Evolutionary conservation across 2,888 invertebrate genomes (phyloP), one percentile per base, ranked within the genome.

Genomic region (Pandemis cinnamomeana): DNA sequence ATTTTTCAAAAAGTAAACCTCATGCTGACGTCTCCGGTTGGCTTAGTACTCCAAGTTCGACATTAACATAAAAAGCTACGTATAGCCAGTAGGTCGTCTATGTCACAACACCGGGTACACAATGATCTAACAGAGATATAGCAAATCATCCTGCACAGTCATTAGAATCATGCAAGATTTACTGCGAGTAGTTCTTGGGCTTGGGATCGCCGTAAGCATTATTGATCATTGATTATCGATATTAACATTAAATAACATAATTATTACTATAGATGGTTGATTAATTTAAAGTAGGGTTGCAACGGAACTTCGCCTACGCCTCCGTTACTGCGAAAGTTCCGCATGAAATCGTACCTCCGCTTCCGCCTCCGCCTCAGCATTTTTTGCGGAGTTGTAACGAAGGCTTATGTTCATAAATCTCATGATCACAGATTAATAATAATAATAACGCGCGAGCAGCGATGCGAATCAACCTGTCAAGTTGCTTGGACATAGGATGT

Each of bases 81-180:
- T 72, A 66, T 71, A 15, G 64, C 53, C 20, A 72, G 46, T 55
- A 67, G 72, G 67, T 67, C 62, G 62, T 41, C 27, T n/a, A 72
- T 72, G 51, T 67, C 71, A 72, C 51, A 72, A 72, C 44, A 51
- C 36, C 42, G 41, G 55, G 15, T 7, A 61, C 42, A 44, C 51
- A 51, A 55, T 72, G 72, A 67, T 61, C 71, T 62, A 72, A 62
- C 62, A 53, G 13, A 55, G 46, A 63, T 71, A 46, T 55, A 55
- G 62, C 62, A 63, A 48, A 53, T 68, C 72, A 72, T 72, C 67
- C 62, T 36, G 68, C 44, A 8, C 7, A 55, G 44, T 63, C 67
- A 63, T 68, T 68, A 55, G 36, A 58, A 55, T 44, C 53, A 46
- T 44, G 15, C 7, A 68, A 67, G 48, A 66, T 48, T 8, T n/a